Percentiles rank a stretch among this genome's conserved stretches.
Conservation (phyloP, 2,797 vertebrate genomes). For the Propithecus perrieri region DNA sequence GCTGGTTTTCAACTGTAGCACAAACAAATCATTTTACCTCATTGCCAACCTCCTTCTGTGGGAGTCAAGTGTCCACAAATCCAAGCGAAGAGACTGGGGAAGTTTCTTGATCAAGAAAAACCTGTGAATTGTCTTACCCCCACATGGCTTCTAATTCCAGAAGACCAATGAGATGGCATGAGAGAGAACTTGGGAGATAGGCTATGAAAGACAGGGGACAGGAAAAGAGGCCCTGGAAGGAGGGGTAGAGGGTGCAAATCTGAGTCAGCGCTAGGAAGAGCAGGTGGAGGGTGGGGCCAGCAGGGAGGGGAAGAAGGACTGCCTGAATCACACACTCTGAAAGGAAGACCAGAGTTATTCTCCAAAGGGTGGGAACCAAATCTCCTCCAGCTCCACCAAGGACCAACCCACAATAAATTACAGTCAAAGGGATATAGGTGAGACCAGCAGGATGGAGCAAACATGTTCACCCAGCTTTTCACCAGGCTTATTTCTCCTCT, state of each 20-base stretch:
- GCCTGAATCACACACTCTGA: conserved; percentile 44
- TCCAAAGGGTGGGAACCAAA: conserved; percentile 44
- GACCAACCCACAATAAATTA: conserved; percentile 52
- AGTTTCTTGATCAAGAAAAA: neutral
- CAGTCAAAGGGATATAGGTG: neutral
- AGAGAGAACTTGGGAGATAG: neutral
- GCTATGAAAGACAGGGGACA: neutral
- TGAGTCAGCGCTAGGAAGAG: conserved; percentile 32
- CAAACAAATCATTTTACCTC: conserved; percentile 70
- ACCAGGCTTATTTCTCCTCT: neutral
- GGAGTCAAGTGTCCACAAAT: conserved; percentile 63
- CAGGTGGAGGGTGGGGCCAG: neutral
- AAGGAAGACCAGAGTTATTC: conserved; percentile 9
- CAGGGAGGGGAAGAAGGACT: neutral
- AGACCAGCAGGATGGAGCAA: conserved; percentile 24
- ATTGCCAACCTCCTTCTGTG: conserved; percentile 40
- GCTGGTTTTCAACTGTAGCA: conserved; percentile 58
- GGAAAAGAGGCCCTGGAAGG: neutral
- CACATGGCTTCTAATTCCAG: neutral
- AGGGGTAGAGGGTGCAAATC: neutral
- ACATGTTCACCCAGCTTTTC: neutral
- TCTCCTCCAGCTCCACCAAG: conserved; percentile 28
- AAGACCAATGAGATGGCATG: neutral
- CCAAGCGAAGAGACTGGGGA: conserved; percentile 21
- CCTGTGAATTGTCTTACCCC: neutral